phyloP scores from a whole-genome alignment of 2,113 vertebrate genomes.

The Corythornis madagascariensis region DNA sequence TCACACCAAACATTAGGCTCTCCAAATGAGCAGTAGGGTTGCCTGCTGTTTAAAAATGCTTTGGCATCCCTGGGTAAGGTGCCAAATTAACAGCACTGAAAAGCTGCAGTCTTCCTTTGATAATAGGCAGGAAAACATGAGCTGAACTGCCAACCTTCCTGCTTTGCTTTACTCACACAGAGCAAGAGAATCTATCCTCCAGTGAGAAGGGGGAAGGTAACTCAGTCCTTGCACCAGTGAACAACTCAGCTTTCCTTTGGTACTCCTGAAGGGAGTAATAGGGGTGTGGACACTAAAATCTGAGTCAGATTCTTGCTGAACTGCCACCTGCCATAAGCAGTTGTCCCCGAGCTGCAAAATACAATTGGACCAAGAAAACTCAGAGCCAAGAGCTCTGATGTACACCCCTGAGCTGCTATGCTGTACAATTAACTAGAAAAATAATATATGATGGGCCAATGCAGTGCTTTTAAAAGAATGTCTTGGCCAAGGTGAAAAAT shows the following conservation, averaged over 20 bases:
- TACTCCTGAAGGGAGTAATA: background rate
- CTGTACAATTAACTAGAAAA: background rate
- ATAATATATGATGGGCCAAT: background rate
- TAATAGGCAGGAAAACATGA: background rate
- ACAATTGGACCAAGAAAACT: background rate
- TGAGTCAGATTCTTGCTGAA: background rate
- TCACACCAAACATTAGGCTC: background rate
- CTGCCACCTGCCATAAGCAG: background rate
- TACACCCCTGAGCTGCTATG: background rate
- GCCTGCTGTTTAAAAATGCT: background rate
- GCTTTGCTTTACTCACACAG: background rate
- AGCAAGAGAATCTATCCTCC: background rate
- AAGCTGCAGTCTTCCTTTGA: background rate
- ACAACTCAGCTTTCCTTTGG: background rate
- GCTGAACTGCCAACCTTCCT: background rate
- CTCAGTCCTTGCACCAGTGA: background rate
- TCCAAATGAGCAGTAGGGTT: background rate
- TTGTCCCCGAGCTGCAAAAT: background rate
- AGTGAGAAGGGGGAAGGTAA: background rate
- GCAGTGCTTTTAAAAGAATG: conserved; percentile 37
- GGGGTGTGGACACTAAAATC: background rate
- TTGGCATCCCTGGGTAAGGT: background rate
- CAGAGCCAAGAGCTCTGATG: background rate
- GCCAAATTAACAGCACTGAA: background rate
- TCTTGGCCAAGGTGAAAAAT: background rate